Base-by-base conservation (phyloP, 2,888 invertebrate species). In the Epinotia brunnichana region DNA sequence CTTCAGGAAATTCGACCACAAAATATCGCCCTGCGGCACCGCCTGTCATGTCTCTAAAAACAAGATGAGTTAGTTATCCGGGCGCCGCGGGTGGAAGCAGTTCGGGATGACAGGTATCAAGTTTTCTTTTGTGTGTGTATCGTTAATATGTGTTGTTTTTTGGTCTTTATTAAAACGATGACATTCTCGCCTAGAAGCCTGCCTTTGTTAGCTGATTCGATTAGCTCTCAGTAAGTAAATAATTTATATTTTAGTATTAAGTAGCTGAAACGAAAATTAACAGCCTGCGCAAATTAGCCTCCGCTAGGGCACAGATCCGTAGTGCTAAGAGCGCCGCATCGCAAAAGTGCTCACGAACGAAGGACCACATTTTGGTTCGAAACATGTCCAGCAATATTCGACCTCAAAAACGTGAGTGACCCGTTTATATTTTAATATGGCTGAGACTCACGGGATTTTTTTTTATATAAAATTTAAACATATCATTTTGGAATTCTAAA, bases 101-200 rank as follows among this genome's bases (percentile, higher is more conserved):
- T n/a, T n/a, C 48, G 51, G 21, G 59, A 70, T 29, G 62, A 70
- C 69, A 62, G 44, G 62, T 62, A 62, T 70, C 62, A 56, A 41
- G 44, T 62, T 70, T 13, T 9, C 56, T 24, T 62, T 69, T 69
- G 69, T 56, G 44, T 53, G 15, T 21, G 51, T 21, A 39, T 59
- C 1, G 35, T 35, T 39, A 35, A 39, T 60, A 51, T 15, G 51
- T 13, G 35, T 48, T 24, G 17, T 51, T 63, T 15, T 21, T 19
- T 51, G 2, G 35, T 29, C n/a, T 35, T 63, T 35, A 10, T 35
- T 44, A 44, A 15, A 44, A 13, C 44, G 15, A 15, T 15, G 44
- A 15, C 15, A n/a, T 48, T n/a, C 15, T 48, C 48, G n/a, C 5
- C n/a, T 48, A 48, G 7, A 41, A 41, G 41, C 41, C 2, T n/a